Evolutionary conservation across 2,113 vertebrate genomes (phyloP).

Genomic region (Lepisosteus oculatus): DNA sequence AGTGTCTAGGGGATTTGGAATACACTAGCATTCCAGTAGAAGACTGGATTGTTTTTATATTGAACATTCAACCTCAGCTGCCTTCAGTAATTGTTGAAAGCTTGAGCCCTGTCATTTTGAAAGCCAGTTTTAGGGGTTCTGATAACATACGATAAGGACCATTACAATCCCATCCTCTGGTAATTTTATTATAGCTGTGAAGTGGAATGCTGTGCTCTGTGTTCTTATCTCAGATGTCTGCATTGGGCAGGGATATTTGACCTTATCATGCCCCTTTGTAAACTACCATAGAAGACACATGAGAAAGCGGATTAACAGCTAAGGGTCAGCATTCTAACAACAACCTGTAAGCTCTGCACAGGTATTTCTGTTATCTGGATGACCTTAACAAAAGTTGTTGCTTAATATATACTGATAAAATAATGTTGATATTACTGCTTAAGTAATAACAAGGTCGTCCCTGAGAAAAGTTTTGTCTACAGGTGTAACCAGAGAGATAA

Average conservation of each 20-base stretch:
- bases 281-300: slow-evolving; percentile 2
- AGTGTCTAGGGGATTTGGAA: too few species aligned
- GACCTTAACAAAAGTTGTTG: too few species aligned
- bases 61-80: slow-evolving; percentile 7
- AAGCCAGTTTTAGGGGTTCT: slow-evolving; percentile 12
- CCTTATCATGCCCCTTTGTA: neutral
- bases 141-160: slow-evolving; percentile 1
- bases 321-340: too few species aligned
- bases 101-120: neutral
- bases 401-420: too few species aligned
- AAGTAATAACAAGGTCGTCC: too few species aligned
- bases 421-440: too few species aligned
- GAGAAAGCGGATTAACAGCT: neutral
- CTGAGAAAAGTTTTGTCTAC: too few species aligned
- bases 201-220: neutral
- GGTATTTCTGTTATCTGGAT: too few species aligned
- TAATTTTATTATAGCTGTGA: neutral
- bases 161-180: neutral
- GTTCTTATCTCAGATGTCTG: slow-evolving; percentile 3
- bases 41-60: too few species aligned
- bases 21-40: too few species aligned
- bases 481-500: too few species aligned
- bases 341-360: too few species aligned
- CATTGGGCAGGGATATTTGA: neutral
- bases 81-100: neutral